phyloP scores from a whole-genome alignment of 2,888 invertebrate species.

The Micropterix aruncella region DNA sequence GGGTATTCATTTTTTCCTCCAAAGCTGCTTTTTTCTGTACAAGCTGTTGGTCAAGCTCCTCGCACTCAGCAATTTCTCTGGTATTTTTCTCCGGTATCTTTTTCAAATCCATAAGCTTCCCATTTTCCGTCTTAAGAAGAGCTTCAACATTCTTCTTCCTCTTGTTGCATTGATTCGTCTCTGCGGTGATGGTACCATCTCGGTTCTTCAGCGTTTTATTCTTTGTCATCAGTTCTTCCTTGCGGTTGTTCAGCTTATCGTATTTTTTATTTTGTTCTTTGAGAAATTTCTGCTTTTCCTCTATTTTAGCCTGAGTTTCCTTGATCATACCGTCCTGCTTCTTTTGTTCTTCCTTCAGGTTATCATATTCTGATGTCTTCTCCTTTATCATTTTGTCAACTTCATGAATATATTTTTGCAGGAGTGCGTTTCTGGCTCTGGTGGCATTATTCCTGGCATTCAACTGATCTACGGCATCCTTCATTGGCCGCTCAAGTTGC shows the following conservation, averaged over 20 bases:
- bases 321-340: slow-evolving; percentile 41
- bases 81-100: slow-evolving; percentile 58
- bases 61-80: slow-evolving; percentile 52
- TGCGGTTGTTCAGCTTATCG: slow-evolving; percentile 37
- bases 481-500: slow-evolving; percentile 63
- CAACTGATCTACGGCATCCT: slow-evolving; percentile 63
- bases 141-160: slow-evolving; percentile 62
- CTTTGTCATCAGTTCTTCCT: slow-evolving; percentile 43
- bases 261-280: slow-evolving; percentile 49
- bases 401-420: slow-evolving; percentile 54
- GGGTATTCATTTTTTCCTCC: slow-evolving; percentile 40
- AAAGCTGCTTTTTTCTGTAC: slow-evolving; percentile 39
- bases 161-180: slow-evolving; percentile 52
- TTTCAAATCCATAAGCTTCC: slow-evolving; percentile 45
- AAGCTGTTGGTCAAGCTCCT: slow-evolving; percentile 38
- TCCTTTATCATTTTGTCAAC: slow-evolving; percentile 38
- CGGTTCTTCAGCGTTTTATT: slow-evolving; percentile 50
- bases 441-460: slow-evolving; percentile 64
- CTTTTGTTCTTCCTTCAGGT: slow-evolving; percentile 46
- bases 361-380: slow-evolving; percentile 36
- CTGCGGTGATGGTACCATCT: slow-evolving; percentile 49
- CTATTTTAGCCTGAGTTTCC: slow-evolving; percentile 27
- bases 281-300: slow-evolving; percentile 28
- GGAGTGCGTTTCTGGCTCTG: slow-evolving; percentile 51
- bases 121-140: slow-evolving; percentile 47